Evolutionary conservation across 2,113 vertebrate species (phyloP).

Genomic region (Lota lota): DNA sequence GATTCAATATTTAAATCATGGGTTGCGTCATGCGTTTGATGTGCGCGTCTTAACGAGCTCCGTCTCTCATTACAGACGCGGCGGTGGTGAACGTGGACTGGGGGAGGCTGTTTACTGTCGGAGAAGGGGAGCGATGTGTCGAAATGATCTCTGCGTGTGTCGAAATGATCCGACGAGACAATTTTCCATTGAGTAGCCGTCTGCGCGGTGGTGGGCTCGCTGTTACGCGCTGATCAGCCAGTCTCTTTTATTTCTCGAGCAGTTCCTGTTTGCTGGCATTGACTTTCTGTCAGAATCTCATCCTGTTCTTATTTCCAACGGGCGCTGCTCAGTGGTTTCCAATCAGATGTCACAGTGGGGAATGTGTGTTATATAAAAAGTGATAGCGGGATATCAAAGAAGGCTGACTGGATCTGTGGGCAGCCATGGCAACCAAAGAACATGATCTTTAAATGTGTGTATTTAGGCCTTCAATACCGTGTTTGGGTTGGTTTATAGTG

Average conservation of each 20-base stretch:
- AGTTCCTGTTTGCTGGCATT: conserved; percentile 54
- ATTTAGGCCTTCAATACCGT: too few relatives aligned
- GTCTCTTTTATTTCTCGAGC: conserved; percentile 53
- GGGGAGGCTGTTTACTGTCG: conserved; percentile 59
- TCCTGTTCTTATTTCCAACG: neutral
- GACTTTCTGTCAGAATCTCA: conserved; percentile 54
- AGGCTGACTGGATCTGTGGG: too few relatives aligned
- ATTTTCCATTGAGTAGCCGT: conserved; percentile 50
- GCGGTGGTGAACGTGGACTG: conserved; percentile 32
- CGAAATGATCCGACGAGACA: conserved; percentile 54
- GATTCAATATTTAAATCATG: conserved; percentile 70
- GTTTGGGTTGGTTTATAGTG: too few relatives aligned
- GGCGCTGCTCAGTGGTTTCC: too few relatives aligned
- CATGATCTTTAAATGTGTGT: too few relatives aligned
- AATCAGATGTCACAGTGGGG: too few relatives aligned
- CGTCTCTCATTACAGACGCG: conserved; percentile 59
- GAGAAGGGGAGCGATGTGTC: conserved; percentile 48
- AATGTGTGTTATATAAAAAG: too few relatives aligned
- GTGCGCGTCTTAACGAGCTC: conserved; percentile 61
- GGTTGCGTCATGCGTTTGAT: conserved; percentile 62
- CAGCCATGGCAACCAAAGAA: too few relatives aligned
- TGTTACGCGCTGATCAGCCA: conserved; percentile 42
- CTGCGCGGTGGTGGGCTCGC: conserved; percentile 21
- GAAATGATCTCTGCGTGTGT: conserved; percentile 47
- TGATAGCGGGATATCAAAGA: too few relatives aligned